These are phyloP conservation scores for Leuctra nigra DNA, from an alignment of 2,888 invertebrate genomes.

Conservation along the genomic window DNA sequence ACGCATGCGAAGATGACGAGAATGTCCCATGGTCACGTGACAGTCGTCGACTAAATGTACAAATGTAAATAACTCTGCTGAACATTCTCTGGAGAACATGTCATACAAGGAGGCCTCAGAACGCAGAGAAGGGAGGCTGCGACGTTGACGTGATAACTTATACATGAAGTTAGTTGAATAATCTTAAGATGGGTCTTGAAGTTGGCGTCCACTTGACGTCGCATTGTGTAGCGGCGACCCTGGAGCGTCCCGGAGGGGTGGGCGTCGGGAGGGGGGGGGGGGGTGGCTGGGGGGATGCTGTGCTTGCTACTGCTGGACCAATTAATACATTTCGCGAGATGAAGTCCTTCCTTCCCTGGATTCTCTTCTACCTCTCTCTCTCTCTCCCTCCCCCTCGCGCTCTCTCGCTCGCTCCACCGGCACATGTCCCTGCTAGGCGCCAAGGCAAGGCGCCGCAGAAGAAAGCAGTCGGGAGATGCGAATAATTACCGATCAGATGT, in stretches of 20 bases:
- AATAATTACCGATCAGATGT: too few relatives aligned
- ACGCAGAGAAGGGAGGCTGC: too few relatives aligned
- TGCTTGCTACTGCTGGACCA: conserved; percentile 29
- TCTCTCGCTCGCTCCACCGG: conserved; percentile 16
- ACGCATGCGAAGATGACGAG: too few relatives aligned
- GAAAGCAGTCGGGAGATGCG: too few relatives aligned
- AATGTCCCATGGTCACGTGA: too few relatives aligned
- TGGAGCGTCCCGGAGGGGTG: not conserved
- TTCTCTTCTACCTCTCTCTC: not conserved
- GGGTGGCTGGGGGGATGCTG: conserved; percentile 12
- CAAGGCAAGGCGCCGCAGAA: not conserved
- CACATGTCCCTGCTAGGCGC: conserved; percentile 11
- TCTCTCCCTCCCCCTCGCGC: not conserved
- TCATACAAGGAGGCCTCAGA: too few relatives aligned
- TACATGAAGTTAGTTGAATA: conserved; percentile 3
- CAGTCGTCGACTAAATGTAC: too few relatives aligned
- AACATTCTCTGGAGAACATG: too few relatives aligned
- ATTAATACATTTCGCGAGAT: conserved; percentile 30
- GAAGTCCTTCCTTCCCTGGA: conserved; percentile 27
- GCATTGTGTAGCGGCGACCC: conserved; percentile 8
- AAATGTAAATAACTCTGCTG: too few relatives aligned
- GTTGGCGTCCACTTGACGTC: conserved; percentile 3
- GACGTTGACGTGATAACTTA: too few relatives aligned
- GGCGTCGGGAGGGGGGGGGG: not conserved
- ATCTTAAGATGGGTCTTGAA: conserved; percentile 1